A percentile compares a stretch with the other conserved stretches of the same genome.
Evolutionary conservation across 2,797 vertebrate species (phyloP).

Genomic region (Acropternis orthonyx): DNA sequence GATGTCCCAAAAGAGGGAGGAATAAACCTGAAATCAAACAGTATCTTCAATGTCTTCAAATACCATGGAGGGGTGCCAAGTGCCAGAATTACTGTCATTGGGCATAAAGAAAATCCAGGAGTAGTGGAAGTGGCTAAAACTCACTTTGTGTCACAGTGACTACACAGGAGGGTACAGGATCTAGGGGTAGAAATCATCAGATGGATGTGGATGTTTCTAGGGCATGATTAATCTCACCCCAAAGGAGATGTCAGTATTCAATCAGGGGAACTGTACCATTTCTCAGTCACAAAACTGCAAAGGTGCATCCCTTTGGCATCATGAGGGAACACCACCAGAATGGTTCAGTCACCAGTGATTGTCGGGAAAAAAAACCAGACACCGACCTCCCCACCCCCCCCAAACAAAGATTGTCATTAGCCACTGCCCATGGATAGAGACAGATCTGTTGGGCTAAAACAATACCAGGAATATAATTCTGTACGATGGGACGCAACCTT

Average conservation of each 20-base stretch:
- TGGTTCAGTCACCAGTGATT: not conserved
- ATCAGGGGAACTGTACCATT: not conserved
- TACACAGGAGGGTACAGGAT: not conserved
- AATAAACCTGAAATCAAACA: not conserved
- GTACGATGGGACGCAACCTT: not conserved
- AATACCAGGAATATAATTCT: not conserved
- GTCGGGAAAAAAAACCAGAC: not conserved
- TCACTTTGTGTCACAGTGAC: not conserved
- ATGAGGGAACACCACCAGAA: not conserved
- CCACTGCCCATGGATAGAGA: not conserved
- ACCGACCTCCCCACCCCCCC: fast-evolving
- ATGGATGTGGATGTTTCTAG: not conserved
- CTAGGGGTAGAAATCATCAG: not conserved
- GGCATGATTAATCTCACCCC: not conserved
- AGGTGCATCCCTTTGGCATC: not conserved
- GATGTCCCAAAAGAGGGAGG: not conserved
- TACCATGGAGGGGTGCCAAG: fast-evolving
- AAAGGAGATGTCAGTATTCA: not conserved
- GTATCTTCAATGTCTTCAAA: not conserved
- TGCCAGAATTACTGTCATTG: not conserved
- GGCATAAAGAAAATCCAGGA: not conserved
- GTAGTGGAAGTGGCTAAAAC: not conserved
- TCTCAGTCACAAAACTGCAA: not conserved
- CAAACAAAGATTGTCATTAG: not conserved
- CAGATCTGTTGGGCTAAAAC: not conserved